A percentile compares a stretch with the other conserved stretches of the same genome.
Evolutionary conservation across 1,140 invertebrate genomes (phyloP).

Genomic region (Drosophila ananassae): DNA sequence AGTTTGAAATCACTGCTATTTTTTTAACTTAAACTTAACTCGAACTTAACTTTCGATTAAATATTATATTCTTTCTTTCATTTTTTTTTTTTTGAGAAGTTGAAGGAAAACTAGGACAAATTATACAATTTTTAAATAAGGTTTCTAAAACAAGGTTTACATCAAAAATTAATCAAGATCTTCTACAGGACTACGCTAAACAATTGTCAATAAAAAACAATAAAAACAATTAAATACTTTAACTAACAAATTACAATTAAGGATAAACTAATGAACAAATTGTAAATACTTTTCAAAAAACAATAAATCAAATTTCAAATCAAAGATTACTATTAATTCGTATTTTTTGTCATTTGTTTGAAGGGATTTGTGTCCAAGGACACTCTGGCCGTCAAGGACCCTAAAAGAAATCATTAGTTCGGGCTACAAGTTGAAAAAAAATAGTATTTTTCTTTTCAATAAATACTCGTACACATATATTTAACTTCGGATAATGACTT

Average conservation of each 20-base stretch:
- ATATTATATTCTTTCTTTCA: not conserved
- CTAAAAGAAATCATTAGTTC: slow-evolving; percentile 23
- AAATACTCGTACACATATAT: slow-evolving; percentile 82
- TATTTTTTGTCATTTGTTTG: not conserved
- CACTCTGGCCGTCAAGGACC: slow-evolving; percentile 19
- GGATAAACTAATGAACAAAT: slow-evolving; percentile 24
- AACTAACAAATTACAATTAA: slow-evolving; percentile 38
- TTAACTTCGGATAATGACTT: slow-evolving; percentile 67
- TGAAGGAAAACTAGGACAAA: slow-evolving; percentile 48
- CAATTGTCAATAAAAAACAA: slow-evolving; percentile 49
- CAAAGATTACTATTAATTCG: too few species aligned
- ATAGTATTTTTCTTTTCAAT: slow-evolving; percentile 65
- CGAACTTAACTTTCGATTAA: slow-evolving; percentile 42
- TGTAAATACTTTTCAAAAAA: slow-evolving; percentile 9
- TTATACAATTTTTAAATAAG: slow-evolving; percentile 22
- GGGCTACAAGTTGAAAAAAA: slow-evolving; percentile 16
- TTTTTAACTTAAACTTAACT: slow-evolving; percentile 35
- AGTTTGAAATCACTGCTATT: slow-evolving; percentile 31
- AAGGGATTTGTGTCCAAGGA: slow-evolving; percentile 23
- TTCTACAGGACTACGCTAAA: slow-evolving; percentile 52
- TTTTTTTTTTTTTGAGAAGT: slow-evolving; percentile 34
- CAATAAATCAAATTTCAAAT: not conserved
- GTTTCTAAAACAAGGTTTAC: slow-evolving; percentile 38
- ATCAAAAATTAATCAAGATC: slow-evolving; percentile 35
- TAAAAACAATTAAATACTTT: slow-evolving; percentile 45